phyloP scores from a whole-genome alignment of 2,113 vertebrate species.

The Gobius niger region DNA sequence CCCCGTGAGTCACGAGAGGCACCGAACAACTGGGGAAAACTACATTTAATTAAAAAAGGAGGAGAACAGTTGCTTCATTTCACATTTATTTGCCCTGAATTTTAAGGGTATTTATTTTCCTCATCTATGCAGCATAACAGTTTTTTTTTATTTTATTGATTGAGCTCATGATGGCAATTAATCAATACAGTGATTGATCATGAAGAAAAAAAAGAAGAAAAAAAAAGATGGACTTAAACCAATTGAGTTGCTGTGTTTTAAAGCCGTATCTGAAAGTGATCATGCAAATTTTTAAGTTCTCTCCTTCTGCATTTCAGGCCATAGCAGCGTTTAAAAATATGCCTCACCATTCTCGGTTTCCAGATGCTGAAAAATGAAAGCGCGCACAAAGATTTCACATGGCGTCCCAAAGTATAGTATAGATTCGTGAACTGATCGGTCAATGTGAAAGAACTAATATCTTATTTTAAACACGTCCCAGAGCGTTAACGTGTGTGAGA shows the following conservation, averaged over 20 bases:
- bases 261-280: slow-evolving; percentile 33
- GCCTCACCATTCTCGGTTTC: slow-evolving; percentile 73
- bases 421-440: background rate
- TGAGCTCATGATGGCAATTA: too few relatives aligned
- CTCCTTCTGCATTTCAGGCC: slow-evolving; percentile 55
- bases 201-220: background rate
- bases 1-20: slow-evolving; percentile 52
- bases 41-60: background rate
- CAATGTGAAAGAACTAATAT: background rate
- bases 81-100: too few relatives aligned
- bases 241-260: background rate
- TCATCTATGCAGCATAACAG: too few relatives aligned
- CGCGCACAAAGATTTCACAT: slow-evolving; percentile 24
- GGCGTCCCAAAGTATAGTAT: slow-evolving; percentile 13
- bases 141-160: too few relatives aligned
- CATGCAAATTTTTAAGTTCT: slow-evolving; percentile 53
- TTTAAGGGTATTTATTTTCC: too few relatives aligned
- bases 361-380: slow-evolving; percentile 70
- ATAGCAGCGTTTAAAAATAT: slow-evolving; percentile 65
- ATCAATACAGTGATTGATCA: too few relatives aligned
- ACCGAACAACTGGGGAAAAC: slow-evolving; percentile 6
- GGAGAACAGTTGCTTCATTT: too few relatives aligned
- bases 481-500: too few relatives aligned
- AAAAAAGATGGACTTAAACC: background rate
- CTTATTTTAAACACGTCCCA: background rate